Conservation (phyloP, 2,113 vertebrate species). For the Motacilla tschutschensis region DNA sequence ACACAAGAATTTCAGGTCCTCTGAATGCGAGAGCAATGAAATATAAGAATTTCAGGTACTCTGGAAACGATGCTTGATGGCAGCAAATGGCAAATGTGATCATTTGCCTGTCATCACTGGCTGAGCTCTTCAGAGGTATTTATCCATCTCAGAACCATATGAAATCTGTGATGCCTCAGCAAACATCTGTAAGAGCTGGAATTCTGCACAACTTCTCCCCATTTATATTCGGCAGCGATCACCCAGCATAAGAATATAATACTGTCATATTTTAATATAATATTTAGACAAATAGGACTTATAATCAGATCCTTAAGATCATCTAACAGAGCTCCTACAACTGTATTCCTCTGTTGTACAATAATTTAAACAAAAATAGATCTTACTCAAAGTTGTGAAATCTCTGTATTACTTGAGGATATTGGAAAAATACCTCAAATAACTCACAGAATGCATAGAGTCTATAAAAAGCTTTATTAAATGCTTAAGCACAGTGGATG, state of each 20-base stretch:
- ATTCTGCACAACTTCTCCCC: not conserved
- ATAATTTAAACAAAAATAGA: constrained; percentile 15
- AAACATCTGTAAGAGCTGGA: constrained; percentile 12
- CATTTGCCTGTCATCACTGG: not conserved
- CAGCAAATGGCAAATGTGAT: not conserved
- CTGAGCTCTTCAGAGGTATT: not conserved
- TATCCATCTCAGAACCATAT: not conserved
- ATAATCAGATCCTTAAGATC: not conserved
- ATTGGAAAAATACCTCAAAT: not conserved
- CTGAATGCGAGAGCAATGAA: not conserved
- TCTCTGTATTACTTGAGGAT: not conserved
- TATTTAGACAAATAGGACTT: constrained; percentile 39
- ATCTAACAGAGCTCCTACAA: not conserved
- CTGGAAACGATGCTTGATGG: not conserved
- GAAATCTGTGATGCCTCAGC: constrained; percentile 20
- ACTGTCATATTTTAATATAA: constrained; percentile 5
- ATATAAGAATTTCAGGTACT: not conserved
- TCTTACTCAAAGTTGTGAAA: not conserved
- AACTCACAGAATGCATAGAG: not conserved
- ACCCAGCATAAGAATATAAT: not conserved
- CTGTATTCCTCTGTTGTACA: not conserved
- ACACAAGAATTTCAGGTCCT: not conserved
- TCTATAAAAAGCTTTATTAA: not conserved
- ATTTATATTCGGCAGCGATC: not conserved
- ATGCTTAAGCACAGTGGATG: not conserved